These are phyloP conservation scores for Apodemus sylvaticus DNA, from an alignment of 2,113 vertebrate genomes.

Conservation along the genomic window DNA sequence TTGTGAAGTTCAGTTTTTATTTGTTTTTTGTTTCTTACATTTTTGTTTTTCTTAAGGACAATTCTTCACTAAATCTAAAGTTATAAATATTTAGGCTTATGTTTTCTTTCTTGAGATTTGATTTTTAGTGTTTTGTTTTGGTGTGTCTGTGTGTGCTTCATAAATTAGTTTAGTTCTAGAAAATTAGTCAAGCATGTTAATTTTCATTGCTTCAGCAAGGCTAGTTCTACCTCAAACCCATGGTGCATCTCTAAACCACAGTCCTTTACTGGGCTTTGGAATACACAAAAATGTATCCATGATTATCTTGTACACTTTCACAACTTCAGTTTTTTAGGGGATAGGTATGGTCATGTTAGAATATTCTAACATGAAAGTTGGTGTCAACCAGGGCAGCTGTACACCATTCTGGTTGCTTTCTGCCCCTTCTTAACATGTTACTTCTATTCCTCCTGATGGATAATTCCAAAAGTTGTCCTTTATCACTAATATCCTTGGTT, in stretches of 20 bases:
- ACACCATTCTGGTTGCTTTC: background rate
- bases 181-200: background rate
- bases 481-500: background rate
- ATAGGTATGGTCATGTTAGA: background rate
- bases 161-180: background rate
- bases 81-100: background rate
- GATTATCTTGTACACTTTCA: background rate
- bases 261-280: background rate
- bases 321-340: background rate
- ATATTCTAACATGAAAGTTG: background rate
- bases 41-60: background rate
- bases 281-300: too few relatives aligned
- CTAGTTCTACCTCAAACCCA: background rate
- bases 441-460: background rate
- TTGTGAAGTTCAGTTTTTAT: background rate
- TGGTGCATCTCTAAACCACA: background rate
- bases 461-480: background rate
- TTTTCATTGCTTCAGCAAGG: background rate
- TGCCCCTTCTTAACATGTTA: background rate
- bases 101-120: background rate
- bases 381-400: background rate
- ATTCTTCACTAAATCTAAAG: background rate
- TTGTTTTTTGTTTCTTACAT: background rate
- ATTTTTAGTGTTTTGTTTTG: background rate
- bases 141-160: background rate